Conservation (phyloP, 35 echinoderm and acorn worm genomes). For the Eucidaris tribuloides region DNA sequence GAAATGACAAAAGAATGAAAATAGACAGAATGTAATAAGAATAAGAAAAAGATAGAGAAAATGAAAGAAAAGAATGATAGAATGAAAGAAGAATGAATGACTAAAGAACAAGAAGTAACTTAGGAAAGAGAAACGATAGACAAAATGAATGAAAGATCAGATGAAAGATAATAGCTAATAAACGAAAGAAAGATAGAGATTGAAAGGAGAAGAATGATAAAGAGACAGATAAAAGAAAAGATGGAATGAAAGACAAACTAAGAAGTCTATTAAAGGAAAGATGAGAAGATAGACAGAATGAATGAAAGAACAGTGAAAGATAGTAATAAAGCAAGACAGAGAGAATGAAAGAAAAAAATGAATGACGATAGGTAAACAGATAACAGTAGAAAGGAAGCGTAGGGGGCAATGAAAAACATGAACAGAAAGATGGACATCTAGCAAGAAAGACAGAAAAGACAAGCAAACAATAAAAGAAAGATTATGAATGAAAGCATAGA, state of each 20-base stretch:
- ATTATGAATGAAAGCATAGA: background rate
- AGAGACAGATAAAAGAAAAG: too few species aligned
- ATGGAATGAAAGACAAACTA: background rate
- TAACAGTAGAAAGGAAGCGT: background rate
- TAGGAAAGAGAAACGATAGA: too few species aligned
- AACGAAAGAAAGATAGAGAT: too few species aligned
- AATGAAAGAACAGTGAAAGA: background rate
- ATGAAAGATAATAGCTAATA: background rate
- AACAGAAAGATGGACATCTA: background rate
- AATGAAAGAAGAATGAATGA: too few species aligned
- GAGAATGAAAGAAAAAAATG: too few species aligned
- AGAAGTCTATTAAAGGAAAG: background rate
- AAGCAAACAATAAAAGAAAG: background rate
- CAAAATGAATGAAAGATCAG: background rate
- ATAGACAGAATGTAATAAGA: background rate
- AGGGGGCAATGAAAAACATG: background rate
- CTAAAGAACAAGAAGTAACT: background rate
- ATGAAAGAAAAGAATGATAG: too few species aligned
- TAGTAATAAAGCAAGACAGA: background rate
- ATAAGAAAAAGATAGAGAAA: too few species aligned
- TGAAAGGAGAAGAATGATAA: too few species aligned
- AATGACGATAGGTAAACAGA: background rate
- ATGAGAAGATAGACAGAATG: background rate
- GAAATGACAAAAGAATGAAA: background rate
- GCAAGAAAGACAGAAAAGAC: background rate